Percentiles rank a stretch among this genome's conserved stretches.
Evolutionary conservation across 2,113 vertebrate species (phyloP).

Genomic region (Gallinago jamesoni): DNA sequence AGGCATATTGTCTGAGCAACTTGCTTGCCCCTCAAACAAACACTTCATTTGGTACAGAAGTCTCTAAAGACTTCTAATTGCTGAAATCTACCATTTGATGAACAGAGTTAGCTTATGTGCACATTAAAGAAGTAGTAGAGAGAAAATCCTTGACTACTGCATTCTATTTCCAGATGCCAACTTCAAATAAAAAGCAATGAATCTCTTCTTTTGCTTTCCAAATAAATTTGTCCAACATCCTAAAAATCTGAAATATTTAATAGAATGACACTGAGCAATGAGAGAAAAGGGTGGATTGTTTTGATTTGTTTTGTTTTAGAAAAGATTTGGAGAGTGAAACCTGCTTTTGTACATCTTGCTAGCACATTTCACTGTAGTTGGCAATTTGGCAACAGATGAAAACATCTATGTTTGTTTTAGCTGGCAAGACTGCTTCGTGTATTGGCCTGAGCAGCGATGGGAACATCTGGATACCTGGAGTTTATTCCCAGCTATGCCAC

Average conservation of each 20-base stretch:
- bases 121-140: not conserved
- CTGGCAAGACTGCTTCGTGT: not conserved
- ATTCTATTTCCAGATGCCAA: constrained; percentile 29
- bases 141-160: not conserved
- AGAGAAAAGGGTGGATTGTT: not conserved
- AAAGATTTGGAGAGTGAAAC: not conserved
- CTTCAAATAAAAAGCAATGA: constrained; percentile 51
- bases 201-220: constrained; percentile 14
- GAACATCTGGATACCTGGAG: not conserved
- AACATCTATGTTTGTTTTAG: not conserved
- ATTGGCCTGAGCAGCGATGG: not conserved
- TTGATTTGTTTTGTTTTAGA: not conserved
- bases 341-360: constrained; percentile 15
- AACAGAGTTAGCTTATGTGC: not conserved
- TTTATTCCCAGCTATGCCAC: not conserved
- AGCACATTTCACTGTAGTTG: not conserved
- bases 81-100: constrained; percentile 2
- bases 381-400: not conserved
- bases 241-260: not conserved
- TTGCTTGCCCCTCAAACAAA: constrained; percentile 34
- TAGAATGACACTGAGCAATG: not conserved
- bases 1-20: constrained; percentile 28
- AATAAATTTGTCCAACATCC: constrained; percentile 33
- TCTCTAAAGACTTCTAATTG: constrained; percentile 21
- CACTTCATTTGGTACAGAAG: not conserved